Base-by-base conservation (phyloP, 2,113 vertebrate genomes). In the Corydoras maculifer region DNA sequence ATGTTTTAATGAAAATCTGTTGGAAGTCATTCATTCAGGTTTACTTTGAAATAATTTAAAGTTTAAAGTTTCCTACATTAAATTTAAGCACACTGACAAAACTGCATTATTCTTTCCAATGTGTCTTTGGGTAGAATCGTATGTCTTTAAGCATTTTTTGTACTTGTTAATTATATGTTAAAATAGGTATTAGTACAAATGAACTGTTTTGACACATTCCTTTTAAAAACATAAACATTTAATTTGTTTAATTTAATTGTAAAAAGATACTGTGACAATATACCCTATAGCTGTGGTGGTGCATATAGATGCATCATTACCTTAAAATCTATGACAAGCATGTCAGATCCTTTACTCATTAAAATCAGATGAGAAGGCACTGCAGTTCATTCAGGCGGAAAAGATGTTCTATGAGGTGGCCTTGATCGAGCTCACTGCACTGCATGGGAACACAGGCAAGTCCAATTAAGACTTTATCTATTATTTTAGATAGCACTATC, bases 381-480 rank as follows among this genome's bases (percentile, higher is more conserved):
- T 84, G 13, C 65, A 74, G 87, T 90, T 93, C 87, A 88, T 82
- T 81, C 85, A 84, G 55, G 83, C 88, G 30, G 89, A 89, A 73
- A 91, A 90, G 83, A 91, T 89, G 87, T 90, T 90, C 86, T 90
- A 90, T 60, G 84, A 87, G 68, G 88, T 89, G 84, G 84, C 85
- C 68, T 69, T 87, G 83, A 85, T 88, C 66, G 82, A 87, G 75
- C 89, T 90, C 79, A 81, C 83, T 0, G 83, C 85, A 81, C 78
- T 87, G 15, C 83, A 76, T 48, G 82, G 86, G 43, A 80, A 74
- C 71, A 79, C 90, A 90, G 90, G 91, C 86, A 90, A 91, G 90
- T 91, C 59, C 18, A 60, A 4, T 35, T 35, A 35, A 35, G 32
- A 35, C 7, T 35, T 35, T 35, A 35, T 35, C 32, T 35, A 35